Percentiles rank a stretch among this genome's conserved stretches.
Conservation (phyloP, 1,140 invertebrate genomes). For the Drosophila kanapiae region DNA sequence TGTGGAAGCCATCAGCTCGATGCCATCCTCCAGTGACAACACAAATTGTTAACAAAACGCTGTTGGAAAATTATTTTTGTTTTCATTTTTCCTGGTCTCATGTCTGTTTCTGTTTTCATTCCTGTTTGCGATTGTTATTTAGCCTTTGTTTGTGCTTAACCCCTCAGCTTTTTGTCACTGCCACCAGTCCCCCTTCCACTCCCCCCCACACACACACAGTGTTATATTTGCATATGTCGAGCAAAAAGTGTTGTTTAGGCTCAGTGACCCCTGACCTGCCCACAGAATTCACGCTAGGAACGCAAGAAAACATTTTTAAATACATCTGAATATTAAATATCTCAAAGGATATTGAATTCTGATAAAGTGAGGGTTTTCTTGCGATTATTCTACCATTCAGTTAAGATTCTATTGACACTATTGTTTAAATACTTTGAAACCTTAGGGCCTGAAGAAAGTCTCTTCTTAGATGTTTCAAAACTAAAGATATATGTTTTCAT, state of each 20-base stretch:
- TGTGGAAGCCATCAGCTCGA: conserved; percentile 10
- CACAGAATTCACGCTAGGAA: neutral
- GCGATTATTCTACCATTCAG: too few species aligned
- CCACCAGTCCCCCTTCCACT: neutral
- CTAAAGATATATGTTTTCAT: too few species aligned
- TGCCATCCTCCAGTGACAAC: conserved; percentile 47
- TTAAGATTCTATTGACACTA: too few species aligned
- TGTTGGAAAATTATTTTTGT: conserved; percentile 47
- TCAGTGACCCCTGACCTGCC: conserved; percentile 1
- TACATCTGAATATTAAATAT: too few species aligned
- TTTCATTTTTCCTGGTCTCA: conserved; percentile 23
- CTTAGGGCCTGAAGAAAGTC: too few species aligned
- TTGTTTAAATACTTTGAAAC: too few species aligned
- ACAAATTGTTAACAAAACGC: conserved; percentile 62
- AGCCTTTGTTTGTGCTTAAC: conserved; percentile 36
- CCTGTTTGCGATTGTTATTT: conserved; percentile 40
- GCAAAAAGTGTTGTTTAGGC: neutral
- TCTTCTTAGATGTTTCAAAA: too few species aligned
- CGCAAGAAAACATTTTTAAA: neutral
- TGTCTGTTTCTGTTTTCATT: conserved; percentile 26
- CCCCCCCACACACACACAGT: neutral
- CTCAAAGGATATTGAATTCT: too few species aligned
- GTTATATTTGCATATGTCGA: conserved; percentile 19
- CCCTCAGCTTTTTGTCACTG: conserved; percentile 4
- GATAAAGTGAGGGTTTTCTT: too few species aligned